Base-by-base conservation (phyloP, 1,140 invertebrate genomes). In the Lanistes nyassanus region DNA sequence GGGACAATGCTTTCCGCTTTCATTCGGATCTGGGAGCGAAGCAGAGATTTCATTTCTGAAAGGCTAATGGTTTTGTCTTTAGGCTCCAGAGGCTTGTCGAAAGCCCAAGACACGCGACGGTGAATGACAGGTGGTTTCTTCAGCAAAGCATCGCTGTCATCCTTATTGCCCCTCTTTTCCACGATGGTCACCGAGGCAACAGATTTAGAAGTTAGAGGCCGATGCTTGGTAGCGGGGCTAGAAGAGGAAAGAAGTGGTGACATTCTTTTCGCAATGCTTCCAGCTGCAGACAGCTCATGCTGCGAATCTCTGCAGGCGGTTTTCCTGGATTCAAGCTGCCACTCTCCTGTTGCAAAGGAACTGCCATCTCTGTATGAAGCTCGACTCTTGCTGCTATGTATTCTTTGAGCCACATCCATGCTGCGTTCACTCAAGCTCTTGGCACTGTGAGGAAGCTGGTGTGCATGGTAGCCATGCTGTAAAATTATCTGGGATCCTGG, bases 71-170 rank as follows among this genome's bases (percentile, higher is more conserved):
- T 81, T 75, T 84, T 85, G 36, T 78, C 76, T 67, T 82, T 82
- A 31, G 84, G 82, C 56, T 87, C 74, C 3, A 84, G 37, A 11
- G 87, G 86, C 66, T 86, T 80, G 69, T 89, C 87, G 82, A 89
- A 89, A n/a, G 88, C 87, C 88, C 88, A 89, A 6, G 87, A 88
- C 9, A 88, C 82, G 78, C 88, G 81, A 39, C 84, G 66, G 26
- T 77, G 71, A 19, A 82, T 66, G 71, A 62, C 47, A 39, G 73
- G 55, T 39, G 76, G 79, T 71, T 80, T 79, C 55, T 78, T 77
- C 5, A 68, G 60, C n/a, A 74, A 65, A 26, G 76, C 71, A 9
- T 82, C 80, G 5, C 78, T 79, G 19, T 81, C 83, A 36, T 77
- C 75, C 23, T 79, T 67, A 47, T 78, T 74, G 51, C 53, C 70